Percentiles rank a stretch among this genome's conserved stretches.
Conservation (phyloP, 2,113 vertebrate genomes). For the Antidorcas marsupialis region DNA sequence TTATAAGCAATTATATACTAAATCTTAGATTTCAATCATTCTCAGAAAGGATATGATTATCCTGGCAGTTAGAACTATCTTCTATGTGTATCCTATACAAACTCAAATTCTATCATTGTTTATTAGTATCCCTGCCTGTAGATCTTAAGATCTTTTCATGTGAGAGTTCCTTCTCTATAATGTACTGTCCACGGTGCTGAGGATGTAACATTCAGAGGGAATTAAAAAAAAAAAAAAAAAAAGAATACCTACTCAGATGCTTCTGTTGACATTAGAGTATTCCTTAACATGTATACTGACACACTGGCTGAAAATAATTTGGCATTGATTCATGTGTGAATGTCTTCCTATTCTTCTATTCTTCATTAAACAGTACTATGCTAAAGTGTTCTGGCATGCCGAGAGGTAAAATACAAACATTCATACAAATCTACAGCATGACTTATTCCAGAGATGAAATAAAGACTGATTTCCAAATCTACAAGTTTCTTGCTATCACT, state of each 20-base stretch:
- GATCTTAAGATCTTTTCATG: not conserved
- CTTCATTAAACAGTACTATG: constrained; percentile 13
- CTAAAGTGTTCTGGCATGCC: not conserved
- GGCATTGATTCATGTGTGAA: constrained; percentile 5
- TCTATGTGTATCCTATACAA: not conserved
- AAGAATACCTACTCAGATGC: not conserved
- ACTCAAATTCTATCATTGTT: not conserved
- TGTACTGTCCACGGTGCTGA: not conserved
- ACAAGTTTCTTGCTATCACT: not conserved
- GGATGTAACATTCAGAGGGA: not conserved
- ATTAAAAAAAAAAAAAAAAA: not conserved
- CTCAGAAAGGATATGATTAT: not conserved
- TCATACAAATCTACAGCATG: constrained; percentile 15
- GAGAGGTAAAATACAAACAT: constrained; percentile 34
- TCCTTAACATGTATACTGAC: not conserved
- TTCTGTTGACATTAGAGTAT: not conserved
- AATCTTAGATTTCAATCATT: constrained; percentile 3
- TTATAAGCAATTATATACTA: constrained; percentile 16
- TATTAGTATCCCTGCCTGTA: not conserved
- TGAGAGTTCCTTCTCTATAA: not conserved
- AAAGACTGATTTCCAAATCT: not conserved
- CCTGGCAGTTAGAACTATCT: constrained; percentile 14
- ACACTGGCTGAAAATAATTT: not conserved
- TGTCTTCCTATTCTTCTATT: not conserved
- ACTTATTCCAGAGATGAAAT: constrained; percentile 29